Evolutionary conservation across 2,797 vertebrate species (phyloP), one percentile per base, ranked within the genome.

Genomic region (Alauda arvensis): DNA sequence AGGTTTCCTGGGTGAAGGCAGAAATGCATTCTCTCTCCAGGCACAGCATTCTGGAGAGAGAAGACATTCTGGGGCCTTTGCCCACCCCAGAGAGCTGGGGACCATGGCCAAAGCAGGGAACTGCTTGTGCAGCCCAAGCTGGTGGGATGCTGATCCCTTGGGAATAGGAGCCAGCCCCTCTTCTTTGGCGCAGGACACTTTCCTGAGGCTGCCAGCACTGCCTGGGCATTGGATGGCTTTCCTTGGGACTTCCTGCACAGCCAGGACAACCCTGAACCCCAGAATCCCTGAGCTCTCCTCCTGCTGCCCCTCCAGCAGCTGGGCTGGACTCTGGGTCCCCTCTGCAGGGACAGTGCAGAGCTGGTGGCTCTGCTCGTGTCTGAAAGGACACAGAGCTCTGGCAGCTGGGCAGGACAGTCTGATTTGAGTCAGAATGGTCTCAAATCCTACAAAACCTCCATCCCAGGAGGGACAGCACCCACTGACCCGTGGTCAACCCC

Each of bases 401-500:
- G 18, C 14, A 62, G 33, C 4, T 45, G 55, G 42, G 17, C 62
- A 79, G n/a, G 18, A n/a, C 37, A n/a, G 21, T 42, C 40, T 62
- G 66, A 39, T 46, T 40, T 29, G 9, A 20, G 29, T 24, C 40
- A 62, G 24, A 80, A 80, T 0, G 0, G 4, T 40, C 57, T 53
- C 33, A 57, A 62, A 56, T 43, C 46, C 59, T 63, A 23, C 39
- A 48, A 52, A 81, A 24, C 9, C 17, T 59, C 78, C 45, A 14
- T 53, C 12, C 39, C 1, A 9, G 23, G 20, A 75, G 26, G n/a
- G 45, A n/a, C 1, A 8, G 13, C 18, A n/a, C 57, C 8, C 21
- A 7, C 5, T 15, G 37, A 34, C 3, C 9, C 1, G 0, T 61
- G 69, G 39, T 18, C 15, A 23, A n/a, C 2, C 18, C n/a, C 3